Base-by-base conservation (phyloP, 2,797 vertebrate species). In the Fistularia commersonii region DNA sequence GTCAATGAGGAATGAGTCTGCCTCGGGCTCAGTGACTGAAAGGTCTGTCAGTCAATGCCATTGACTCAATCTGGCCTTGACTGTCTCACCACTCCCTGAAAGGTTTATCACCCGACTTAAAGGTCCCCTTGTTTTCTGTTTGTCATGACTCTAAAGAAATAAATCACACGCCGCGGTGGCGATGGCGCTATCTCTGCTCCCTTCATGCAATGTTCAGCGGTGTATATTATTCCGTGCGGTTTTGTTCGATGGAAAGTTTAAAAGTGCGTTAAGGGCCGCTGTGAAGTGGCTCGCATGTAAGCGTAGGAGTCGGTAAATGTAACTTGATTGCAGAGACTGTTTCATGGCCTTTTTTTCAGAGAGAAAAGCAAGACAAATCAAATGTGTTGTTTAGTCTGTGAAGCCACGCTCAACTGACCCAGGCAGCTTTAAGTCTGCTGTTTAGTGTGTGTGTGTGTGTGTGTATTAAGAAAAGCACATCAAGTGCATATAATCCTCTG, bases 11-110 rank as follows among this genome's bases (percentile, higher is more conserved):
- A 72, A 72, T 76, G 66, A 43, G 59, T 77, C 61, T 57, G 72
- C 77, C 64, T 62, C 41, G 8, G 71, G 78, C 65, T 48, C 63
- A 72, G 59, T 45, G 72, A 75, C 59, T 76, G 76, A 80, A 77
- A 81, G 77, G 60, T 72, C 71, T 70, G 66, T 79, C 81, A 66
- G 65, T 85, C 79, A 82, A 78, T 76, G 64, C 32, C 68, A 81
- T 76, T 64, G 80, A 87, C 64, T 45, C 55, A 43, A 53, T 74
- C 37, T 70, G 57, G 66, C 74, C 79, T 77, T 54, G 72, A 79
- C 76, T 15, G 45, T 69, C 73, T 76, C 49, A 46, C 10, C 66
- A 42, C 57, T 53, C 61, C 56, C 54, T 63, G 63, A 42, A 61
- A 61, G 56, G 38, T 65, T 81, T 73, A 79, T 67, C 47, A 64